These are phyloP conservation scores for Oophaga sylvatica DNA, from an alignment of 2,797 vertebrate species.

Conservation along the genomic window DNA sequence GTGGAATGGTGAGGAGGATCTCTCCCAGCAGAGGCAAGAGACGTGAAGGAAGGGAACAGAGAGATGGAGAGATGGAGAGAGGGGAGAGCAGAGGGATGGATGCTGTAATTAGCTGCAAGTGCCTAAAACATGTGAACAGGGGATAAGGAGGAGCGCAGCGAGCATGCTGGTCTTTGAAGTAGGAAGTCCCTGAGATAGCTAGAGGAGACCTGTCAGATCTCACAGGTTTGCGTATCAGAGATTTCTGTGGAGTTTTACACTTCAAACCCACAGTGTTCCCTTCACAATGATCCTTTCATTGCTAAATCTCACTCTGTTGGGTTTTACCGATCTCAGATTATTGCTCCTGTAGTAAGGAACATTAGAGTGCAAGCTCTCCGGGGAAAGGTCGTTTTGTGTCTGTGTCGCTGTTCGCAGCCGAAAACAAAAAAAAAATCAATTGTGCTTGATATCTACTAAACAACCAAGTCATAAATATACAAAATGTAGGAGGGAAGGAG, in stretches of 20 bases:
- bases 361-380: constrained; percentile 53
- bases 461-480: constrained; percentile 18
- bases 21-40: constrained; percentile 82
- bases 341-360: constrained; percentile 40
- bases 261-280: constrained; percentile 43
- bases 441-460: constrained; percentile 25
- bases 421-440: constrained; percentile 17
- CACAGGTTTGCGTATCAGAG: constrained; percentile 46
- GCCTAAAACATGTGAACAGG: constrained; percentile 50
- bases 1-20: constrained; percentile 86
- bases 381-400: constrained; percentile 18
- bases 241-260: constrained; percentile 53
- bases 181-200: constrained; percentile 56
- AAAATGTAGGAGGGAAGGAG: constrained; percentile 6
- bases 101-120: constrained; percentile 79
- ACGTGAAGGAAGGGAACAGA: constrained; percentile 73
- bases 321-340: constrained; percentile 37
- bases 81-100: constrained; percentile 62
- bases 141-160: constrained; percentile 47
- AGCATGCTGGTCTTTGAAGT: constrained; percentile 54
- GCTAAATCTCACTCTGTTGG: constrained; percentile 47
- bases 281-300: constrained; percentile 50
- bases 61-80: constrained; percentile 47
- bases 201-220: constrained; percentile 54
- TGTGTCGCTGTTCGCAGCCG: constrained; percentile 19